Percentiles rank a stretch among this genome's conserved stretches.
These are phyloP conservation scores for Apotomis turbidana DNA, from an alignment of 2,888 invertebrate genomes.

Conservation along the genomic window DNA sequence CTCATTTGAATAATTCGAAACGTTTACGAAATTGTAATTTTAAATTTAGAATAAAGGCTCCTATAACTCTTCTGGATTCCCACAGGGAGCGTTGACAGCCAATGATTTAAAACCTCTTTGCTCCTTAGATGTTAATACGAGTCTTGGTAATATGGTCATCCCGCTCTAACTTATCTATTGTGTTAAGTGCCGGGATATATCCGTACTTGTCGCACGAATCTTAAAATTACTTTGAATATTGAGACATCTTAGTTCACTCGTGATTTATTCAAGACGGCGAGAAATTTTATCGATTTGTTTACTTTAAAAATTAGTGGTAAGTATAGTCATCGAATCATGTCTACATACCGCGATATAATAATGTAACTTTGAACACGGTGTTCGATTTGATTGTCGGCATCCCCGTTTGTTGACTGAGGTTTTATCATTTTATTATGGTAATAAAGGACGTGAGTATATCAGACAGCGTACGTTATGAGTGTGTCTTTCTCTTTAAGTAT, in stretches of 20 bases:
- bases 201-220: conserved; percentile 57
- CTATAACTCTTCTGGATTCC: conserved; percentile 81
- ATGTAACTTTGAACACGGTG: conserved; percentile 21
- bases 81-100: conserved; percentile 81
- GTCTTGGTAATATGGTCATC: conserved; percentile 60
- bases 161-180: conserved; percentile 55
- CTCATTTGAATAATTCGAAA: conserved; percentile 74
- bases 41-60: conserved; percentile 82
- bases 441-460: conserved; percentile 7
- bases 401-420: conserved; percentile 14
- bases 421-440: conserved; percentile 24
- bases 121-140: conserved; percentile 76
- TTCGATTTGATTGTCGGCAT: conserved; percentile 25
- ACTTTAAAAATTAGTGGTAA: conserved; percentile 80
- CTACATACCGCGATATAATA: conserved; percentile 38
- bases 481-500: background rate
- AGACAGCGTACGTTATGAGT: background rate
- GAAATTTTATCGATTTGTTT: conserved; percentile 81
- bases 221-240: conserved; percentile 72
- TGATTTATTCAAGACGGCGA: conserved; percentile 73
- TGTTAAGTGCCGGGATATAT: conserved; percentile 36
- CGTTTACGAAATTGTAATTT: conserved; percentile 81
- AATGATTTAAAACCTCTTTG: conserved; percentile 78
- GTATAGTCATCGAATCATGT: conserved; percentile 43
- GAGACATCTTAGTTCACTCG: conserved; percentile 74